Evolutionary conservation across 2,113 vertebrate species (phyloP).

Genomic region (Asarcornis scutulata): DNA sequence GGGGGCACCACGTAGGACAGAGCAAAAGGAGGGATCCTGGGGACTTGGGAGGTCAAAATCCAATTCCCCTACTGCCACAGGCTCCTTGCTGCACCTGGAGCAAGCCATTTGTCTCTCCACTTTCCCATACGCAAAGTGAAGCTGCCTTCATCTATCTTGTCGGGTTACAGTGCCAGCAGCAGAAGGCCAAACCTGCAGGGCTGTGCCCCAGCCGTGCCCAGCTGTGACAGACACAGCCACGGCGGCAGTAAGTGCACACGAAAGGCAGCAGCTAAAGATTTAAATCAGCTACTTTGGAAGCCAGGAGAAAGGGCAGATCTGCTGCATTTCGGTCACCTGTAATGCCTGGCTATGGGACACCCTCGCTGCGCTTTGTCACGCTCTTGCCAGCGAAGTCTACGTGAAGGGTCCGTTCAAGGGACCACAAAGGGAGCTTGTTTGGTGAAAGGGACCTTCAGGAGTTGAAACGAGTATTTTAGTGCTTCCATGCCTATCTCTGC

Average conservation of each 20-base stretch:
- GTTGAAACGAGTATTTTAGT: fast-evolving
- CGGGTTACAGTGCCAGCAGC: neutral
- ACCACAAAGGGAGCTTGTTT: neutral
- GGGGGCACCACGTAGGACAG: neutral
- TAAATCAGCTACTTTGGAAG: neutral
- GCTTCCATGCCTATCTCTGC: neutral
- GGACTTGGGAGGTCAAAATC: neutral
- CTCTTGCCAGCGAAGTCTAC: neutral
- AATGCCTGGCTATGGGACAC: neutral
- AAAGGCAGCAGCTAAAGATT: neutral
- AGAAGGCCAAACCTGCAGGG: neutral
- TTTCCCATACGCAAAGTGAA: neutral
- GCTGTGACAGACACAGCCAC: neutral
- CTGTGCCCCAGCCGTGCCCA: neutral
- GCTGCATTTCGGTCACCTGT: conserved; percentile 1
- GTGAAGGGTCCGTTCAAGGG: neutral
- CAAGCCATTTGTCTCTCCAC: neutral
- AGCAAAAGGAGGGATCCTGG: fast-evolving
- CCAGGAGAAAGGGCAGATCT: neutral
- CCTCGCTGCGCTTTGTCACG: neutral
- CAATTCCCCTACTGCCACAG: neutral
- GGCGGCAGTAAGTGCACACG: fast-evolving
- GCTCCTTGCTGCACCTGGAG: neutral
- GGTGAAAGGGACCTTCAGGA: neutral
- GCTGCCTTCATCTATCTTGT: neutral